Percentiles rank a stretch among this genome's conserved stretches.
These are phyloP conservation scores for Lysandra bellargus DNA, from an alignment of 2,888 invertebrate genomes.

Conservation along the genomic window DNA sequence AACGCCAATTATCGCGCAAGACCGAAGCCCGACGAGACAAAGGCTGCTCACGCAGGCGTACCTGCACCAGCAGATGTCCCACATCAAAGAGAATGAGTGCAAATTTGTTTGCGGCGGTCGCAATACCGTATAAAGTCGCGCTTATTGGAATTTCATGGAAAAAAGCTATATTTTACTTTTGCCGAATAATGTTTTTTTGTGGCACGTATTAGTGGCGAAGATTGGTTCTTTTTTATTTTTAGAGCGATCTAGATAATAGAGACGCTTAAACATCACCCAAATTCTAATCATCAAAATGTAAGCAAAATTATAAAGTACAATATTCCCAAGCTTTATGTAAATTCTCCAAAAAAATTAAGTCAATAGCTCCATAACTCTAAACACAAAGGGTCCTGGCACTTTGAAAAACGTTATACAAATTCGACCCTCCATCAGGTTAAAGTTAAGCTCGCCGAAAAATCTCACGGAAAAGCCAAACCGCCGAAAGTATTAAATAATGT, in stretches of 20 bases:
- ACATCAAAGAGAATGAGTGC: slow-evolving; percentile 36
- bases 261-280: too few relatives aligned
- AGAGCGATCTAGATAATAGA: too few relatives aligned
- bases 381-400: slow-evolving; percentile 17
- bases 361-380: slow-evolving; percentile 20
- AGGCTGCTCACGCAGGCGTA: slow-evolving; percentile 28
- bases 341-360: slow-evolving; percentile 1
- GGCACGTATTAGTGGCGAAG: not conserved
- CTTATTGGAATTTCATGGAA: slow-evolving; percentile 22
- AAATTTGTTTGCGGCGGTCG: slow-evolving; percentile 31
- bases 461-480: slow-evolving; percentile 38
- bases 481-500: slow-evolving; percentile 42
- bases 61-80: slow-evolving; percentile 32
- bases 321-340: not conserved
- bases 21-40: slow-evolving; percentile 12
- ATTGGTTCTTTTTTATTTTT: not conserved
- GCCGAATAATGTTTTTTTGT: not conserved
- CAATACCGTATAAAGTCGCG: slow-evolving; percentile 30
- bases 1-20: not conserved
- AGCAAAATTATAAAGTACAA: not conserved
- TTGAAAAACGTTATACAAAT: slow-evolving; percentile 24
- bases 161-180: not conserved
- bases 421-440: slow-evolving; percentile 27
- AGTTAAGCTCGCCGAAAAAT: slow-evolving; percentile 35
- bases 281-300: not conserved